These are phyloP conservation scores for Lasiurus cinereus DNA, from an alignment of 2,113 vertebrate genomes.

Conservation along the genomic window DNA sequence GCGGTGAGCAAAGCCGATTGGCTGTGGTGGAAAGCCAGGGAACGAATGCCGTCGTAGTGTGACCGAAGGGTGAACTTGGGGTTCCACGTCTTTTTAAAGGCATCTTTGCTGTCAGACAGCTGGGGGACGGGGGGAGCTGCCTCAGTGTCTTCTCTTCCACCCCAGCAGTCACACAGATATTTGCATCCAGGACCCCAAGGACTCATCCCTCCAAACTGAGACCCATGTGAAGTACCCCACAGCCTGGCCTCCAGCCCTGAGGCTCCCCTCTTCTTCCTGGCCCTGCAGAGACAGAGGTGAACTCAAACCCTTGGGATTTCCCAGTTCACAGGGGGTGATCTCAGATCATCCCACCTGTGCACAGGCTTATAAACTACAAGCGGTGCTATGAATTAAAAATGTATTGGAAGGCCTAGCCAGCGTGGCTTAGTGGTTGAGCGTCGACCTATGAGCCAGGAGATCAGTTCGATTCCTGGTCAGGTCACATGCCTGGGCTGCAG, in stretches of 20 bases:
- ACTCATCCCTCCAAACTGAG: not conserved
- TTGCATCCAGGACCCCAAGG: not conserved
- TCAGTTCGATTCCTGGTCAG: no score
- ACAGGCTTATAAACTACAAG: accelerated
- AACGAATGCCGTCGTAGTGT: slow-evolving; percentile 95
- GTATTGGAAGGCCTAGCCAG: not conserved
- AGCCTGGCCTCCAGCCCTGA: not conserved
- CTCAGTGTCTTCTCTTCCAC: not conserved
- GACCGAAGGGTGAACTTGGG: slow-evolving; percentile 95
- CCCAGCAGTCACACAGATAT: not conserved
- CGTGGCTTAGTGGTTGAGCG: no score
- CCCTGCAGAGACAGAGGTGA: no score
- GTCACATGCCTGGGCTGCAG: no score
- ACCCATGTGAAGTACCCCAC: accelerated
- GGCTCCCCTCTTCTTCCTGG: accelerated
- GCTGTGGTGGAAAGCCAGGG: slow-evolving; percentile 93
- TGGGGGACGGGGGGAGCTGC: slow-evolving; percentile 55
- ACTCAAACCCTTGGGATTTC: no score
- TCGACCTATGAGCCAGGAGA: no score
- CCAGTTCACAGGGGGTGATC: not conserved
- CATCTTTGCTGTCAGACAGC: slow-evolving; percentile 93
- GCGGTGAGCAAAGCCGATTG: slow-evolving; percentile 93
- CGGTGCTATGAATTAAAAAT: not conserved
- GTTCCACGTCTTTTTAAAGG: slow-evolving; percentile 96
- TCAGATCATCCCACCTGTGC: not conserved